Conservation (phyloP, 2,888 invertebrate genomes). For the Archips crataeganus region DNA sequence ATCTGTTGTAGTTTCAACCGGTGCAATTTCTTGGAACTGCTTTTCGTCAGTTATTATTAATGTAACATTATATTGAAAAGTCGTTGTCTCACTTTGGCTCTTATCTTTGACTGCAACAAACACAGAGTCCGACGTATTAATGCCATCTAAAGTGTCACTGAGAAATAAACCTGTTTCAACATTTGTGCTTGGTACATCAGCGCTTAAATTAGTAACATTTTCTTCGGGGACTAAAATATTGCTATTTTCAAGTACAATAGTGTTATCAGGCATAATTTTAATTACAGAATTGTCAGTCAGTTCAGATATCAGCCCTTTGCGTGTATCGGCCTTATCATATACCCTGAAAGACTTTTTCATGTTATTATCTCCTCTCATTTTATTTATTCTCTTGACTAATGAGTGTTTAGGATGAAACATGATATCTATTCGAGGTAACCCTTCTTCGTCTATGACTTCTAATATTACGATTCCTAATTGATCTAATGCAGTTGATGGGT, state of each 20-base stretch:
- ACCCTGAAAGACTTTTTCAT: background rate
- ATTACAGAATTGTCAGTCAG: constrained; percentile 49
- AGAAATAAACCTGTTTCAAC: background rate
- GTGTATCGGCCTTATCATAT: background rate
- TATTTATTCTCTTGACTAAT: constrained; percentile 5
- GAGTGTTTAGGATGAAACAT: constrained; percentile 51
- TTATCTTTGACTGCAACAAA: background rate
- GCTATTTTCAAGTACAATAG: constrained; percentile 45
- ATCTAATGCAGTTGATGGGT: constrained; percentile 5
- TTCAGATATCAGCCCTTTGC: constrained; percentile 15
- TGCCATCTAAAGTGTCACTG: background rate
- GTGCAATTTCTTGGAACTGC: background rate
- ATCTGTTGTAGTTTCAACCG: background rate
- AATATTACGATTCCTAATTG: constrained; percentile 51
- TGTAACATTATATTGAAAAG: background rate
- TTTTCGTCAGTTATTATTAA: background rate
- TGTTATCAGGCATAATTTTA: constrained; percentile 54
- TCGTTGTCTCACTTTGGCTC: background rate
- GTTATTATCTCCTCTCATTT: background rate
- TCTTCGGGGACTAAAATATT: background rate
- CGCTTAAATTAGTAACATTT: background rate
- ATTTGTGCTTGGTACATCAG: background rate
- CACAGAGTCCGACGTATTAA: background rate
- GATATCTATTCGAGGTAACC: constrained; percentile 59
- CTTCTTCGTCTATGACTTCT: constrained; percentile 57